Evolutionary conservation across 2,888 invertebrate genomes (phyloP).

Genomic region (Drosophila meridiana): DNA sequence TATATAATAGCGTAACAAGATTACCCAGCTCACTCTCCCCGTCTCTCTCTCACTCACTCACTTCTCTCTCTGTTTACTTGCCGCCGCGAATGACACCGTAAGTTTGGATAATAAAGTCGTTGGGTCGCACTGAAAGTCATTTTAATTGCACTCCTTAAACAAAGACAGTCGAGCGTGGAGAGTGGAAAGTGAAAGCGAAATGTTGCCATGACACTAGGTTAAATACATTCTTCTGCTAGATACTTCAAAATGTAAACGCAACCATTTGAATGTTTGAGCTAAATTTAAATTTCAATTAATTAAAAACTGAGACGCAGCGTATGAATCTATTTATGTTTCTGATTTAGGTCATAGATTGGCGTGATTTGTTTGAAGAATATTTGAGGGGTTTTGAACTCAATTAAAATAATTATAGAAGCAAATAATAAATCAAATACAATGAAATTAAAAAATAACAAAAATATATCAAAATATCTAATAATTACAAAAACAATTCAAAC

Average conservation of each 20-base stretch:
- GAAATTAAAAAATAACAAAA: not conserved
- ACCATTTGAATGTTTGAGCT: not conserved
- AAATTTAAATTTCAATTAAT: conserved; percentile 11
- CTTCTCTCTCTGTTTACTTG: conserved; percentile 38
- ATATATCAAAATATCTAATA: not conserved
- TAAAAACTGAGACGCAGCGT: not conserved
- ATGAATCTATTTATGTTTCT: not conserved
- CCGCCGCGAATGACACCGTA: not conserved
- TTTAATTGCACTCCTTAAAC: conserved; percentile 28
- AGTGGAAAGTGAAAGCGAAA: conserved; percentile 2
- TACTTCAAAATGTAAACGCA: not conserved
- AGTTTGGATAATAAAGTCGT: conserved; percentile 31
- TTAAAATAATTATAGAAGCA: not conserved
- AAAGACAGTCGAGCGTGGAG: not conserved
- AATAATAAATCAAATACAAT: not conserved
- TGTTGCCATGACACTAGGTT: not conserved
- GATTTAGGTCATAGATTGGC: not conserved
- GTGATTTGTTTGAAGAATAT: not conserved
- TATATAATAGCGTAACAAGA: conserved; percentile 41
- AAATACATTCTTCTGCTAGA: not conserved
- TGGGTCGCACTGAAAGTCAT: conserved; percentile 22
- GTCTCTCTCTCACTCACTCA: no score
- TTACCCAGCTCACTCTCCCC: conserved; percentile 21
- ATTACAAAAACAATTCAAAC: not conserved
- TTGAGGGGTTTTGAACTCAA: not conserved